phyloP scores from a whole-genome alignment of 2,797 vertebrate species.

The Takifugu rubripes region DNA sequence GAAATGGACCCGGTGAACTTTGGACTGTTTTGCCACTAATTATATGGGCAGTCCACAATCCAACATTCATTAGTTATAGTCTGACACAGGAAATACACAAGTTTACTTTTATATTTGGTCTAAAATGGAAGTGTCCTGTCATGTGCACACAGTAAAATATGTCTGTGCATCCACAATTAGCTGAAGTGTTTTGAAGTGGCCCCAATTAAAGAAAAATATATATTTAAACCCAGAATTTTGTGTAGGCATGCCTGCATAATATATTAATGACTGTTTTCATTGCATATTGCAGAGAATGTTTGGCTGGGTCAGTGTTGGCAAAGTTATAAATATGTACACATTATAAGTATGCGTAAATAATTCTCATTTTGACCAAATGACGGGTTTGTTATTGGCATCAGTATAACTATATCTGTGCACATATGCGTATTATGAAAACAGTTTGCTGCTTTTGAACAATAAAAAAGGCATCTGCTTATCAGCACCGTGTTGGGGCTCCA shows the following conservation, averaged over 20 bases:
- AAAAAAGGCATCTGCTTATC: constrained; percentile 57
- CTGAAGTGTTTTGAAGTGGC: constrained; percentile 11
- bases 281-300: background rate
- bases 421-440: constrained; percentile 57
- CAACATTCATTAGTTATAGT: constrained; percentile 15
- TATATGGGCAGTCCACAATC: constrained; percentile 2
- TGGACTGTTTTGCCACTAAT: constrained; percentile 16
- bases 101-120: constrained; percentile 9
- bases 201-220: constrained; percentile 24
- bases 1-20: constrained; percentile 5
- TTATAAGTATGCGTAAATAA: constrained; percentile 6
- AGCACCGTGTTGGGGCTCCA: constrained; percentile 44
- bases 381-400: constrained; percentile 54
- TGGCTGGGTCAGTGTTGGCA: constrained; percentile 14
- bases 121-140: constrained; percentile 13
- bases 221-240: constrained; percentile 2
- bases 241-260: constrained; percentile 5
- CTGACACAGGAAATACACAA: constrained; percentile 16
- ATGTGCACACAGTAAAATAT: constrained; percentile 18
- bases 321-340: constrained; percentile 10
- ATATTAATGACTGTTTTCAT: constrained; percentile 1
- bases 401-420: constrained; percentile 57
- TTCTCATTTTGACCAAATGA: constrained; percentile 46
- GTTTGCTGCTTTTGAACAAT: constrained; percentile 62
- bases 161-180: constrained; percentile 28